Percentiles rank a stretch among this genome's conserved stretches.
Evolutionary conservation across 2,888 invertebrate genomes (phyloP).

Genomic region (Diaperis boleti): DNA sequence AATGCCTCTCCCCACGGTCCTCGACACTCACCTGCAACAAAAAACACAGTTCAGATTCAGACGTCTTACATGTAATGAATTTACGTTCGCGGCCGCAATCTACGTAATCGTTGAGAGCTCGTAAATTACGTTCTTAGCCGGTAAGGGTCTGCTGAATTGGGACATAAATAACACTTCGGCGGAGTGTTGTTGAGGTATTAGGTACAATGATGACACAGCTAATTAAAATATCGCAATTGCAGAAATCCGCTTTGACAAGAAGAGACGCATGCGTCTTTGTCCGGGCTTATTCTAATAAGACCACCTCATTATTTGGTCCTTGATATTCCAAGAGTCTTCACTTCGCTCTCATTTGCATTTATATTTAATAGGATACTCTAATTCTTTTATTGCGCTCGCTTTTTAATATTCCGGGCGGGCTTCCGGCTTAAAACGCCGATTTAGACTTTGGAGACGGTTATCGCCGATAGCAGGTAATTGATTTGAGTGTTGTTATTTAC

Average conservation of each 20-base stretch:
- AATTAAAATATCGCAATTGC: conserved; percentile 61
- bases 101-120: conserved; percentile 37
- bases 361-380: conserved; percentile 47
- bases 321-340: conserved; percentile 42
- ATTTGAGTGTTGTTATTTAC: conserved; percentile 2
- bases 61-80: conserved; percentile 30
- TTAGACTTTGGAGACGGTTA: conserved; percentile 25
- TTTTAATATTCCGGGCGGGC: conserved; percentile 38
- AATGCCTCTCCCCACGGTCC: no score
- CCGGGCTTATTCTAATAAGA: conserved; percentile 38
- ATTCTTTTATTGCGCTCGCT: conserved; percentile 46
- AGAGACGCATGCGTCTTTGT: conserved; percentile 23
- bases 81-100: conserved; percentile 33
- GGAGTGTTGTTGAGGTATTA: conserved; percentile 19
- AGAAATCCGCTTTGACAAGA: conserved; percentile 54
- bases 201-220: conserved; percentile 58
- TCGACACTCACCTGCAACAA: conserved; percentile 33
- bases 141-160: conserved; percentile 27
- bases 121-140: conserved; percentile 40
- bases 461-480: conserved; percentile 32
- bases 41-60: conserved; percentile 9
- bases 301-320: conserved; percentile 39
- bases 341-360: conserved; percentile 47
- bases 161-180: conserved; percentile 43
- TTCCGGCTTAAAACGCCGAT: conserved; percentile 34